These are phyloP conservation scores for Choloepus hoffmanni DNA, from an alignment of 2,113 vertebrate species.

Conservation along the genomic window DNA sequence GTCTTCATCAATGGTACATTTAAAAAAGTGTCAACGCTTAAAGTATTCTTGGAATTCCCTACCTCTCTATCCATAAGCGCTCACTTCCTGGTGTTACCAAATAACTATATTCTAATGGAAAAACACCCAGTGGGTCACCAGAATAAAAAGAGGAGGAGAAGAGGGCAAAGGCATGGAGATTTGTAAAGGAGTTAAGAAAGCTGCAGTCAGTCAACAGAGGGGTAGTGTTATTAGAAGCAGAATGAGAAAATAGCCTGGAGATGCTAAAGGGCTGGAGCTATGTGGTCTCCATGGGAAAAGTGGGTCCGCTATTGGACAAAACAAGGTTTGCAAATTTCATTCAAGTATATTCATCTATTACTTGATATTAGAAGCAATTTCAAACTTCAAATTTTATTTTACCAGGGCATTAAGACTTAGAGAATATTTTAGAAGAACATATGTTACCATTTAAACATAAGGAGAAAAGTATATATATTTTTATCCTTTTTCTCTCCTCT, in stretches of 20 bases:
- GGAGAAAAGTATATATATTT: background rate
- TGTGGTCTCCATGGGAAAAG: rapidly evolving
- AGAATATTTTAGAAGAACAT: constrained; percentile 7
- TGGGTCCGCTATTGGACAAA: background rate
- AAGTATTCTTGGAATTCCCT: background rate
- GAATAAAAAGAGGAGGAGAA: background rate
- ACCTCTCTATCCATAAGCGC: background rate
- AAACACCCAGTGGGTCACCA: background rate
- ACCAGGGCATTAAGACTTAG: background rate
- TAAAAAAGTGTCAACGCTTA: background rate
- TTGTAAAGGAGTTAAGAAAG: background rate
- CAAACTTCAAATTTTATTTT: constrained; percentile 31
- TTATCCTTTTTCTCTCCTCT: background rate
- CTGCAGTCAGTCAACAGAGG: background rate
- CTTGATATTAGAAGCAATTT: background rate
- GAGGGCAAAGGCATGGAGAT: background rate
- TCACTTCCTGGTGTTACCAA: background rate
- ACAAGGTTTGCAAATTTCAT: background rate
- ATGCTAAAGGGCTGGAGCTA: background rate
- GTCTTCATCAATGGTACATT: background rate
- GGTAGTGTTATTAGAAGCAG: background rate
- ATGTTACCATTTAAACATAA: background rate
- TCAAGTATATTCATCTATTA: background rate
- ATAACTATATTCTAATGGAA: constrained; percentile 35
- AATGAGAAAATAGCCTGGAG: constrained; percentile 15